Percentiles rank a stretch among this genome's conserved stretches.
These are phyloP conservation scores for Agrochola macilenta DNA, from an alignment of 2,888 invertebrate species.

Conservation along the genomic window DNA sequence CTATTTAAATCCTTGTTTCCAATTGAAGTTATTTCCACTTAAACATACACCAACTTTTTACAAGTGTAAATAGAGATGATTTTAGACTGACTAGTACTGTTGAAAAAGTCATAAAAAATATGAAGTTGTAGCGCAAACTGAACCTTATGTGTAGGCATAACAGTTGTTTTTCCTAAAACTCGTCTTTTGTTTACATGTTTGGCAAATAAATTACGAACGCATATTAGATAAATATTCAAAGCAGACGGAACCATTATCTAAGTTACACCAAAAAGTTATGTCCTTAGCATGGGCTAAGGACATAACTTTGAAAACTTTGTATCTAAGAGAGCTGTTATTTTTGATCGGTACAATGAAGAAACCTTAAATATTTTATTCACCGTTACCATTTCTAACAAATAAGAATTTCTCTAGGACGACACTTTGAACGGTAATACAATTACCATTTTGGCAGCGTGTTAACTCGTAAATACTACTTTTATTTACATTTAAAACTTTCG, in stretches of 20 bases:
- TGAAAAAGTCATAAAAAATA: too few species aligned
- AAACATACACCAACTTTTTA: too few species aligned
- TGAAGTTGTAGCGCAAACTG: too few species aligned
- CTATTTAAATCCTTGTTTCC: too few species aligned
- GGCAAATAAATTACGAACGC: too few species aligned
- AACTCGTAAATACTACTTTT: constrained; percentile 2
- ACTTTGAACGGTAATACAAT: constrained; percentile 8
- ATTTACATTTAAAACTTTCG: constrained; percentile 24
- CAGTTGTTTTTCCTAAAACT: too few species aligned
- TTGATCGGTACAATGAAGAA: background rate
- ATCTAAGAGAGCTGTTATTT: background rate
- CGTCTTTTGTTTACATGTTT: too few species aligned
- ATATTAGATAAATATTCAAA: background rate
- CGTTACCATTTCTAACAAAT: background rate
- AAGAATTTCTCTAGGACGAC: background rate
- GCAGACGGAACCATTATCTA: background rate
- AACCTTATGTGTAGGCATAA: too few species aligned
- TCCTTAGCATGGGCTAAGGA: too few species aligned
- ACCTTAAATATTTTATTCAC: constrained; percentile 2
- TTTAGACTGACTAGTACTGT: too few species aligned
- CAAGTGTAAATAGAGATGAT: too few species aligned
- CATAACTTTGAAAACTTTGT: background rate
- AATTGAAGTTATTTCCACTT: too few species aligned
- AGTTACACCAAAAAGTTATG: background rate
- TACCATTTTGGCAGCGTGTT: background rate